Conservation (phyloP, 2,888 invertebrate species). For the Acronicta alni region DNA sequence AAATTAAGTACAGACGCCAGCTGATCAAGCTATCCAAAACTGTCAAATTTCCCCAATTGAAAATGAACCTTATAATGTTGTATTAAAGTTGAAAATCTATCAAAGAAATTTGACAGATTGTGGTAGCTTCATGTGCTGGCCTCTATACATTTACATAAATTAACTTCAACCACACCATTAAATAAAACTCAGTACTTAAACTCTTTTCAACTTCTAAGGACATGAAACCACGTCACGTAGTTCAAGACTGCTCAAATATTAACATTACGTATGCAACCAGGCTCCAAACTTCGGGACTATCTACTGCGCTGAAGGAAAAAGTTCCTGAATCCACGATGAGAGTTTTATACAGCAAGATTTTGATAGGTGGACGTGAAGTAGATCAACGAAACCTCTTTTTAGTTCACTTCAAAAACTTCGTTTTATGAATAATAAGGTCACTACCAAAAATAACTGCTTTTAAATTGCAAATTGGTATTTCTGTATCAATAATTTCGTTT, state of each 20-base stretch:
- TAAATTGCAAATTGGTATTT: too few species aligned
- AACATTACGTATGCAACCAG: conserved; percentile 40
- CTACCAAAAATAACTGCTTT: too few species aligned
- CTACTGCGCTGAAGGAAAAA: conserved; percentile 29
- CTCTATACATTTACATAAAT: too few species aligned
- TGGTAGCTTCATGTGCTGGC: too few species aligned
- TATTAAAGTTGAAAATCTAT: too few species aligned
- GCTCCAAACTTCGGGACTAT: conserved; percentile 35
- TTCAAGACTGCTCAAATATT: conserved; percentile 36
- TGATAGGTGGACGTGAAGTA: background rate
- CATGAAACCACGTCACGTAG: conserved; percentile 32
- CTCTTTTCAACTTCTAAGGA: background rate
- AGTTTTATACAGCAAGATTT: conserved; percentile 3
- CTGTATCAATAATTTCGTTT: too few species aligned
- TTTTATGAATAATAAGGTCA: too few species aligned
- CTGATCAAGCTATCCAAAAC: too few species aligned
- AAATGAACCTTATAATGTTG: too few species aligned
- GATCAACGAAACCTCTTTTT: conserved; percentile 2
- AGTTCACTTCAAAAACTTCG: background rate
- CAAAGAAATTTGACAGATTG: too few species aligned
- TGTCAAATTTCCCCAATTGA: too few species aligned
- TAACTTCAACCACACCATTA: background rate
- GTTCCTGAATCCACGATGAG: conserved; percentile 5
- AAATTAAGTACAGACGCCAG: too few species aligned
- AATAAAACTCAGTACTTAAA: background rate